Conservation (phyloP, 2,797 vertebrate genomes). For the Poecilia gillii region DNA sequence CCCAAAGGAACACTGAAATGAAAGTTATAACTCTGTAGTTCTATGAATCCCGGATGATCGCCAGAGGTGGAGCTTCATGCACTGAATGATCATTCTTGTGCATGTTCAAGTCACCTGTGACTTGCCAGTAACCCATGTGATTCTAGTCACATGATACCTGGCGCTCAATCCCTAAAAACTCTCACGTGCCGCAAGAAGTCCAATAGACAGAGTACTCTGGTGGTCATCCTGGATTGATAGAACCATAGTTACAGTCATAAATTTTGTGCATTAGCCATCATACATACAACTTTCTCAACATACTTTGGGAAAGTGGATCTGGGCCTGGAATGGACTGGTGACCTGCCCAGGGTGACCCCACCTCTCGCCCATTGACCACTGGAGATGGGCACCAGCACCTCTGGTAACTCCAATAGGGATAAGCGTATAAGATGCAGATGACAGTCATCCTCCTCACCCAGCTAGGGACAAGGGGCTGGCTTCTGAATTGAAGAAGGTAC, state of each 20-base stretch:
- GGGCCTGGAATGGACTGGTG: no score
- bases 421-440: no score
- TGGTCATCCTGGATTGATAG: not conserved
- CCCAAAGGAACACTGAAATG: constrained; percentile 81
- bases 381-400: no score
- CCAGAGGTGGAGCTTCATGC: not conserved
- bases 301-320: not conserved
- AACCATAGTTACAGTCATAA: not conserved
- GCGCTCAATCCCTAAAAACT: not conserved
- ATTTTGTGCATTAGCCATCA: not conserved
- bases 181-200: not conserved
- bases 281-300: not conserved
- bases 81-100: not conserved
- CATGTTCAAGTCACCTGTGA: not conserved
- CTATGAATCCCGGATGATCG: not conserved
- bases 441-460: no score
- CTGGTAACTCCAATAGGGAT: no score
- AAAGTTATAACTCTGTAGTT: not conserved
- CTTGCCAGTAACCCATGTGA: not conserved
- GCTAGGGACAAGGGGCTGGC: no score
- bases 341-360: no score
- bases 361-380: no score
- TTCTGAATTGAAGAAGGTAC: no score
- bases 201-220: not conserved
- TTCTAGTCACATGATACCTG: not conserved